Evolutionary conservation across 2,888 invertebrate genomes (phyloP).

Genomic region (Nomada goodeniana): DNA sequence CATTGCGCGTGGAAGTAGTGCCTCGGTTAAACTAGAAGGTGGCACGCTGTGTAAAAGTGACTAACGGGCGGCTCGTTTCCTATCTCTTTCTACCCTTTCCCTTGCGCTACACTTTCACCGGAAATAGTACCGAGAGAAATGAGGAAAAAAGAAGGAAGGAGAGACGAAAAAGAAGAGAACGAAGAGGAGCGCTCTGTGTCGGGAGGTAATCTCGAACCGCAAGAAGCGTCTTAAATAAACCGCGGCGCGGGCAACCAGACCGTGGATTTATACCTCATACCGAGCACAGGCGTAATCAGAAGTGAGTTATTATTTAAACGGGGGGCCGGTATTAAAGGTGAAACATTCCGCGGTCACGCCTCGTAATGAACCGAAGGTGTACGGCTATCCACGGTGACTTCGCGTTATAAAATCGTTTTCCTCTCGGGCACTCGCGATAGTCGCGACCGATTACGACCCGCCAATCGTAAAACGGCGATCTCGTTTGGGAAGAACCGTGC

Average conservation of each 20-base stretch:
- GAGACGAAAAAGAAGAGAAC: neutral
- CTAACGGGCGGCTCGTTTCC: conserved; percentile 27
- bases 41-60: conserved; percentile 37
- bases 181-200: neutral
- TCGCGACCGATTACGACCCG: neutral
- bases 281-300: conserved; percentile 23
- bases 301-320: conserved; percentile 48
- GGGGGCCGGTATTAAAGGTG: conserved; percentile 30
- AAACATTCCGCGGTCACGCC: conserved; percentile 15
- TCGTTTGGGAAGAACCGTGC: neutral
- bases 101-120: neutral
- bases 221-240: conserved; percentile 48
- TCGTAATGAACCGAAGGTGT: conserved; percentile 34
- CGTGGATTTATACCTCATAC: conserved; percentile 20
- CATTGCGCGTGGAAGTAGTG: conserved; percentile 23
- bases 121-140: neutral
- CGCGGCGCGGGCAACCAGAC: conserved; percentile 17
- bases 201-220: conserved; percentile 37
- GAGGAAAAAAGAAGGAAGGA: neutral
- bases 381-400: neutral
- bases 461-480: conserved; percentile 3
- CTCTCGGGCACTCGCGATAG: neutral
- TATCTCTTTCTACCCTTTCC: neutral
- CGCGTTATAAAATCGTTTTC: conserved; percentile 18
- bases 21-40: conserved; percentile 49